Conservation (phyloP, 2,888 invertebrate genomes). For the Euspilapteryx auroguttella region DNA sequence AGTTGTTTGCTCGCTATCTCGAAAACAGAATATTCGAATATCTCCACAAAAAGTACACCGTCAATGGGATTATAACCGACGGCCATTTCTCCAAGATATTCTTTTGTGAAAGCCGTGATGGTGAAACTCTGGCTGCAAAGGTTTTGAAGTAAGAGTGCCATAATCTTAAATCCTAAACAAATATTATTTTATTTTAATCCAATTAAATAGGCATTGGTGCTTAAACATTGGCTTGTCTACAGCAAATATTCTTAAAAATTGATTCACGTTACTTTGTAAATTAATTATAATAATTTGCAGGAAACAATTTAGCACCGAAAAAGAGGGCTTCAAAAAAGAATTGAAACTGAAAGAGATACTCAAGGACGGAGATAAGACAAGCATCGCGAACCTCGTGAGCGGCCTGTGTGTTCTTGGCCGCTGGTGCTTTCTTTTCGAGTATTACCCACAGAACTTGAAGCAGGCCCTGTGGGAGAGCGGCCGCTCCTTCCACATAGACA, state of each 20-base stretch:
- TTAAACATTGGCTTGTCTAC: too few species aligned
- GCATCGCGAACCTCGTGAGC: too few species aligned
- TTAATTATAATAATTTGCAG: too few species aligned
- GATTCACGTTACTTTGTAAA: too few species aligned
- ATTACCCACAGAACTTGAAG: slow-evolving; percentile 21
- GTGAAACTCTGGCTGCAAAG: slow-evolving; percentile 18
- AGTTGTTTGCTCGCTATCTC: too few species aligned
- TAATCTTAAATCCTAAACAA: too few species aligned
- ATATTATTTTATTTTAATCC: too few species aligned
- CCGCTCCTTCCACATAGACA: slow-evolving; percentile 18
- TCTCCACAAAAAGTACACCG: slow-evolving; percentile 3
- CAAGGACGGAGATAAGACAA: too few species aligned
- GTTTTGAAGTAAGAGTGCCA: slow-evolving; percentile 20
- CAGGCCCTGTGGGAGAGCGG: slow-evolving; percentile 12
- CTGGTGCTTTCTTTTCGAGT: slow-evolving; percentile 26
- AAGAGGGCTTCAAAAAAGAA: slow-evolving; percentile 9
- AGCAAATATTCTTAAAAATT: too few species aligned
- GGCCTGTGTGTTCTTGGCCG: slow-evolving; percentile 12
- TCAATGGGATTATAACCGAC: slow-evolving; percentile 12
- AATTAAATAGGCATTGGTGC: too few species aligned
- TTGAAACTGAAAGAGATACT: too few species aligned
- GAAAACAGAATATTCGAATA: slow-evolving; percentile 11
- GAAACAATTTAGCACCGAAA: too few species aligned
- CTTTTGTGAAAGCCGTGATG: slow-evolving; percentile 13
- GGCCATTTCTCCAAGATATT: slow-evolving; percentile 24